Conservation (phyloP, 2,113 vertebrate species). For the Meles meles region DNA sequence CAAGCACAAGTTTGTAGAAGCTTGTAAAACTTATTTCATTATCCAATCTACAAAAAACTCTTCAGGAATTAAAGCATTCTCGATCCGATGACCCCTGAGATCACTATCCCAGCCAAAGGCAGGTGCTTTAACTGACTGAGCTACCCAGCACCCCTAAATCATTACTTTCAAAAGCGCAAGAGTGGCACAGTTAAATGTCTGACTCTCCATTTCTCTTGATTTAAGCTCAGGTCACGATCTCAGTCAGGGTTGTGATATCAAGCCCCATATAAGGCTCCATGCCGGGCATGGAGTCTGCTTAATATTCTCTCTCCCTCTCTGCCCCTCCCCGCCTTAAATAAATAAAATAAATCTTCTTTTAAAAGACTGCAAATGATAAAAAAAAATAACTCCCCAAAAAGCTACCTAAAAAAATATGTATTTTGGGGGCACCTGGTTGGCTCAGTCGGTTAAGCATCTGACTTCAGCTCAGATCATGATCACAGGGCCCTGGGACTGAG, state of each 20-base stretch:
- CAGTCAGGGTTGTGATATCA: background rate
- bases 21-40: background rate
- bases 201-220: background rate
- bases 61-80: slow-evolving; percentile 29
- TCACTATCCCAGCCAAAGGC: too few relatives aligned
- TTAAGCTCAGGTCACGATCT: background rate
- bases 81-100: too few relatives aligned
- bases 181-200: background rate
- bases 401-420: background rate
- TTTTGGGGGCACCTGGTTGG: too few relatives aligned
- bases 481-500: too few relatives aligned
- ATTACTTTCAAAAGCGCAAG: background rate
- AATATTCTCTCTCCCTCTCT: background rate
- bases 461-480: too few relatives aligned
- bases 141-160: too few relatives aligned
- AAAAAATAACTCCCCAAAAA: background rate
- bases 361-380: background rate
- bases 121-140: too few relatives aligned
- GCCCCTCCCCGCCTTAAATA: background rate
- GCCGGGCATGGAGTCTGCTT: background rate
- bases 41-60: background rate
- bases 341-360: background rate
- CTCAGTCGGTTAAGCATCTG: too few relatives aligned
- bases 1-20: background rate
- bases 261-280: background rate